Base-by-base conservation (phyloP, 2,113 vertebrate genomes). In the Varanus komodoensis region DNA sequence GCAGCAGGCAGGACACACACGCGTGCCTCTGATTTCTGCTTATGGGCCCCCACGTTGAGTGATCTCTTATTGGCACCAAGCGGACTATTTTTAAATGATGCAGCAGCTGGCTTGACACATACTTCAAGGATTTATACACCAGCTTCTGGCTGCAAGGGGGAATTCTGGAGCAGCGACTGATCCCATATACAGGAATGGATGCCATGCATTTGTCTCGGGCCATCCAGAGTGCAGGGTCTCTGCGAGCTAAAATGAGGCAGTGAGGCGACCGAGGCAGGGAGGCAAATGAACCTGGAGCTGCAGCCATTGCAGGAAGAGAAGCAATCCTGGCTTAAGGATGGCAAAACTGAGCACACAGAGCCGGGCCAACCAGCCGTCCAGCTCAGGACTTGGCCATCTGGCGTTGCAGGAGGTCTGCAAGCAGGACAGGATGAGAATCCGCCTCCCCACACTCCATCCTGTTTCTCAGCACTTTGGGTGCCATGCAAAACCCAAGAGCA, bases 21-120 rank as follows among this genome's bases (percentile, higher is more conserved):
- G 89, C 94, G 87, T 94, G 94, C 94, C 95, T 96, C 95, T 96
- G 95, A 96, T 96, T 96, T 94, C 95, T 96, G 94, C 95, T 96
- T 96, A 96, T 86, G 94, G 38, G 96, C 90, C 94, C 95, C 93
- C 92, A 92, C 91, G 93, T 82, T 44, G 95, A 95, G 93, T 50
- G 93, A 96, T 96, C 93, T 96, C 95, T 95, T 96, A 94, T 95
- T 96, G 96, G 96, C 96, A 96, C 95, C 94, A 94, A 94, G 92
- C 80, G 94, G 94, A 92, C 96, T 96, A 96, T 96, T 96, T 96
- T 95, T 96, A 96, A 96, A 96, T 95, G 95, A 94, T 93, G 93
- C 2, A 93, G 94, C 96, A 96, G 95, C 95, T 96, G 96, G 94
- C 92, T 95, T 91, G 93, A 95, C 94, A 94, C 94, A 95, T 96